Base-by-base conservation (phyloP, 92 coral and sea anemone species). In the Scolanthus callimorphus region DNA sequence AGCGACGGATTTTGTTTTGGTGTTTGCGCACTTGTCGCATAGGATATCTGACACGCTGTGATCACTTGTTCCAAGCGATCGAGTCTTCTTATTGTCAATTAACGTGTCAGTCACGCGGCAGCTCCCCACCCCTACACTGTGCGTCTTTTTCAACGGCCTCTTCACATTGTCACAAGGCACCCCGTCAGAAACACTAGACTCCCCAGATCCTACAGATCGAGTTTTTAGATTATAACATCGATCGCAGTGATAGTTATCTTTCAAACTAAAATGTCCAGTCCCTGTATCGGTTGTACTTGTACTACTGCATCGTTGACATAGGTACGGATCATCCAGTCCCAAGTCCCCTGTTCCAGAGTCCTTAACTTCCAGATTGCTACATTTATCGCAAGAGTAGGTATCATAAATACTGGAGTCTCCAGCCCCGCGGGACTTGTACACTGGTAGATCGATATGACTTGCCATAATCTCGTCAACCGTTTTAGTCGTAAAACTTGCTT, bases 401-500 rank as follows among this genome's bases (percentile, higher is more conserved):
- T 91, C 91, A 30, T 76, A 63, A 26, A 91, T 27, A 3, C 77
- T 51, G 10, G 47, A 37, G 20, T 65, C 70, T 4, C 97, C 97
- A 8, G 78, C 88, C 26, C 97, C 97, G 47, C 63, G 63, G 11
- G 97, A 83, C 44, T 63, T 76, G 44, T 46, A 59, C 3, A 71
- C 45, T 13, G 95, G 95, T 15, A 86, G 34, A 38, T 67, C 90
- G 47, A 79, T 70, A 15, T 73, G 65, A 53, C 80, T 91, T 27
- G 95, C 95, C 77, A 87, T 70, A 31, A 91, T 91, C 31, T 87
- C 97, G 52, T 87, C 91, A 9, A 83, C 82, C 45, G 84, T 59
- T 64, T 82, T 86, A 2, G 73, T 38, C 25, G 57, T 57, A 27
- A 59, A 67, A 9, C 67, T 56, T 15, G 60, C 65, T 56, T 86